Evolutionary conservation across 2,888 invertebrate genomes (phyloP), one percentile per base, ranked within the genome.

Genomic region (Drosophila maculinotata): DNA sequence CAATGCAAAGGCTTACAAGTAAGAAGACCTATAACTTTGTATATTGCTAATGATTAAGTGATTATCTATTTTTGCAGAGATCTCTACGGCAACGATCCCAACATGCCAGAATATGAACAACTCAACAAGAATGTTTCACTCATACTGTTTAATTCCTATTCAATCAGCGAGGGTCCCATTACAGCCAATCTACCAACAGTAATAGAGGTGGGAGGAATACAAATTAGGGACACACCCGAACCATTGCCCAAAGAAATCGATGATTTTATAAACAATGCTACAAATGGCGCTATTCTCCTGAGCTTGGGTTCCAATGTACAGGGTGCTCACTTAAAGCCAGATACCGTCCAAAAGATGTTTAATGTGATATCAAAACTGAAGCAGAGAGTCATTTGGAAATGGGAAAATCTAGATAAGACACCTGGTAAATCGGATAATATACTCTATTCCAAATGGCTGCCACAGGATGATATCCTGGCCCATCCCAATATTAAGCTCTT

Each of bases 341-440:
- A 93, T 2, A 93, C 92, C 63, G 91, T 92, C 14, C 87, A 92
- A 28, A 92, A 92, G 3, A 92, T 95, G 45, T 88, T 94, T 3
- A 93, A 93, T 53, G 93, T 93, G 1, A 93, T 95, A 44, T 90
- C 92, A 0, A 92, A 92, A 62, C 79, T 95, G 0, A 94, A 94
- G 67, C 93, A 94, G 56, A 93, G 92, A 1, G 93, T 95, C 0
- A 79, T 95, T 9, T 95, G 94, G 94, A 95, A 95, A 90, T 95
- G 94, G 93, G 95, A 95, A 79, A 76, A 83, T 33, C 93, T 93
- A 0, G 92, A 93, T 3, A 89, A 90, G 5, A 83, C 94, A 0
- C 89, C 89, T 0, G 90, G 90, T 2, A 82, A 89, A 1, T 90
- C 93, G 0, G 39, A 76, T 0, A 93, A 93, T 66, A 92, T 93